Evolutionary conservation across 1,140 invertebrate genomes (phyloP), one percentile per base, ranked within the genome.

Genomic region (Lasioglossum albipes): DNA sequence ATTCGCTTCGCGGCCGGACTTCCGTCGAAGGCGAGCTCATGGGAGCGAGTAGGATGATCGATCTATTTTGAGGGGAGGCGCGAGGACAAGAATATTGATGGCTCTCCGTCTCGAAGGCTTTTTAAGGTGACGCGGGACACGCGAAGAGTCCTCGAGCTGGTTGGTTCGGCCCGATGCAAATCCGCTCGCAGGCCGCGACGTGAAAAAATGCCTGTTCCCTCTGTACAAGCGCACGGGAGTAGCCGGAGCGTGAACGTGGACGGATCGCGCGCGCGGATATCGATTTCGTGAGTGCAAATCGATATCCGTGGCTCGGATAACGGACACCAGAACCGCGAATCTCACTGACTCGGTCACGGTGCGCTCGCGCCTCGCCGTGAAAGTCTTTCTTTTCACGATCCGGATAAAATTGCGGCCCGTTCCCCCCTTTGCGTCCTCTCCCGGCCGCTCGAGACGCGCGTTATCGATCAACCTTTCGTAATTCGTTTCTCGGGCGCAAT

Each of bases 201-300:
- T 89, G 85, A 85, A 89, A 87, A 89, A 89, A 89, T 89, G 88
- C 70, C 76, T 61, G 36, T 36, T 36, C 36, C 36, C 36, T 36
- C 36, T 36, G 36, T 36, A 36, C 36, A 36, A 36, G 36, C 77
- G 83, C 75, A 75, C 20, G 16, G 36, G 7, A 36, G 36, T 2
- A 64, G 65, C 61, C 77, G 69, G 81, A 84, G 81, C 83, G 75
- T 85, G 82, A 77, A 83, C 80, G 71, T 65, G 77, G 64, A 70
- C 66, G 45, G n/a, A 41, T 16, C 67, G 57, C 0, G 36, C 65
- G 68, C 74, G 64, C 81, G 68, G 88, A 87, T 91, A 90, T 91
- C 88, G 87, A 90, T 90, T 91, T 87, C 87, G 86, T 80, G 69
- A 73, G 41, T 76, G 82, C 85, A 77, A 88, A 91, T 90, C 89